phyloP scores from a whole-genome alignment of 2,113 vertebrate genomes.

The Myanophis thanlyinensis region DNA sequence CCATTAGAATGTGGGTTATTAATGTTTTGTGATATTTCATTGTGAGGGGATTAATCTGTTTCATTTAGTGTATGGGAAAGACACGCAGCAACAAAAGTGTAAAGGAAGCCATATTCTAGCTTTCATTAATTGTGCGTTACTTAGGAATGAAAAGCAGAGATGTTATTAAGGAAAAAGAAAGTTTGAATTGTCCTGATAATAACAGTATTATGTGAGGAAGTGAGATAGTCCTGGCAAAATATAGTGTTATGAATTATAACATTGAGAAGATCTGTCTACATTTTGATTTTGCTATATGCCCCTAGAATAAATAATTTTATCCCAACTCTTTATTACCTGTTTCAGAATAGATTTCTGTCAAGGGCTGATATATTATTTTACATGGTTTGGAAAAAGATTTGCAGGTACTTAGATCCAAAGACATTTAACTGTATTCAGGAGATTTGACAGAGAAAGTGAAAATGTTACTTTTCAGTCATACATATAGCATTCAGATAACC shows the following conservation, averaged over 20 bases:
- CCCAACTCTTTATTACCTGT: background rate
- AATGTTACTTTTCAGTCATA: background rate
- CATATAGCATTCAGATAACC: background rate
- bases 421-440: background rate
- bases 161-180: background rate
- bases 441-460: background rate
- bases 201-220: slow-evolving; percentile 15
- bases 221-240: slow-evolving; percentile 13
- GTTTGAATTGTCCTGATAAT: background rate
- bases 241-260: background rate
- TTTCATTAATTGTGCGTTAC: slow-evolving; percentile 50
- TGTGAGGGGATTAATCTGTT: slow-evolving; percentile 20
- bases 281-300: background rate
- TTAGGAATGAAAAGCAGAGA: slow-evolving; percentile 7
- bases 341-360: background rate
- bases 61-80: slow-evolving; percentile 24
- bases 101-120: slow-evolving; percentile 31
- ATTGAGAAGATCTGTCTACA: background rate
- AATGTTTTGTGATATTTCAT: slow-evolving; percentile 21
- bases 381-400: background rate
- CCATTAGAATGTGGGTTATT: slow-evolving; percentile 22
- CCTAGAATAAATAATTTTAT: background rate
- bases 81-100: slow-evolving; percentile 28
- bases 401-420: background rate
- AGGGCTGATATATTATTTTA: background rate